These are phyloP conservation scores for Schizothorax lantsangensis DNA, from an alignment of 2,797 vertebrate genomes.

Conservation along the genomic window DNA sequence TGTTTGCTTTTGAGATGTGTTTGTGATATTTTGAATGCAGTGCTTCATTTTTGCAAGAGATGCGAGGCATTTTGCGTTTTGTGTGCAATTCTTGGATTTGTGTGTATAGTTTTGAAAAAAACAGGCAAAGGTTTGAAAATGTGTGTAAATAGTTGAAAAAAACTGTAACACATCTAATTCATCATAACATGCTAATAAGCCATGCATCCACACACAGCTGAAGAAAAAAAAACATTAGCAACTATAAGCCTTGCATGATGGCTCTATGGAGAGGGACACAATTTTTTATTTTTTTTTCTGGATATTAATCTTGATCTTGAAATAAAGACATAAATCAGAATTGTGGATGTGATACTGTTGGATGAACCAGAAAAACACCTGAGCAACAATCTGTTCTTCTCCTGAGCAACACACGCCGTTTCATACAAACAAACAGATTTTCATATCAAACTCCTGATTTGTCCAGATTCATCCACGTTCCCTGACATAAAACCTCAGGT, in stretches of 20 bases:
- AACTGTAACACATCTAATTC: neutral
- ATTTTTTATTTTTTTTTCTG: neutral
- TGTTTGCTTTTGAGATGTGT: too few relatives aligned
- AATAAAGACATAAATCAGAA: neutral
- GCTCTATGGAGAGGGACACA: neutral
- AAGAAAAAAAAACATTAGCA: neutral
- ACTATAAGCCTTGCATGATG: neutral
- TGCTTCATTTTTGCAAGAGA: too few relatives aligned
- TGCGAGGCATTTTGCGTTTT: too few relatives aligned
- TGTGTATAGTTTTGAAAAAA: too few relatives aligned
- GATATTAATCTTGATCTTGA: neutral
- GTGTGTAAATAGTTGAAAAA: too few relatives aligned
- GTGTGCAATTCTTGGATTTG: too few relatives aligned
- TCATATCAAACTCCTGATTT: neutral
- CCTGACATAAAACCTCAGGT: neutral
- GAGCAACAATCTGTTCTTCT: neutral
- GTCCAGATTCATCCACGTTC: neutral
- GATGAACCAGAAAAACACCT: neutral
- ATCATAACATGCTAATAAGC: neutral
- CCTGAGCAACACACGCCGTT: neutral
- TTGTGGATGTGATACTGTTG: neutral
- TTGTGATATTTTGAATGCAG: too few relatives aligned
- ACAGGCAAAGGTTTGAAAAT: too few relatives aligned
- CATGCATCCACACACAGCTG: neutral
- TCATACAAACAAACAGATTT: neutral